Evolutionary conservation across 1,140 invertebrate species (phyloP), one percentile per base, ranked within the genome.

Genomic region (Tetramorium parvispinum): DNA sequence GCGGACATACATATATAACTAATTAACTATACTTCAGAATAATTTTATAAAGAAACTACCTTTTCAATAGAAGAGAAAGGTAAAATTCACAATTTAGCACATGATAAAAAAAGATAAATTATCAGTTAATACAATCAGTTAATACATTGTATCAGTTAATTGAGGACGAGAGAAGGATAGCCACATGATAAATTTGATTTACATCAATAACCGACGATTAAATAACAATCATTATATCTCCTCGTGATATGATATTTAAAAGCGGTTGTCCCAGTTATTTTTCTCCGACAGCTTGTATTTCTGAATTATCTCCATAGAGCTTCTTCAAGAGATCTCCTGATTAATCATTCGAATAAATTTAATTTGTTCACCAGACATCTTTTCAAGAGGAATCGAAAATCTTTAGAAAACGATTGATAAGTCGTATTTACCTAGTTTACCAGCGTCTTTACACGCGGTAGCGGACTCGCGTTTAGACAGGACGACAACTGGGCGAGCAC

Each of bases 401-500:
- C 3, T 71, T 57, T 16, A 43, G 32, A 37, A 71, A 71, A 57
- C 49, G 4, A 18, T 53, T 43, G 63, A 6, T 27, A 57, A 57
- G 46, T 21, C 65, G 6, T 75, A 37, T 83, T 83, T 75, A 73
- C 66, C 37, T 24, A 75, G 18, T 59, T 81, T 40, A 6, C 24
- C 8, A 18, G 16, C 21, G 51, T 16, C 24, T 57, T 43, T 73
- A 73, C 57, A 27, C 83, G 77, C 71, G 65, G 37, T 78, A 59
- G 68, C 70, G 70, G 66, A 71, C 63, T 68, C 57, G 65, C 77
- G 32, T 55, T 40, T 43, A 66, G 73, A 77, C 46, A 40, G 55
- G 18, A 65, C 77, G 68, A 88, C 86, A 71, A 81, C 70, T 73
- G 70, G 77, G 77, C 88, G 85, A 89, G 85, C 70, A 66, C 78